Base-by-base conservation (phyloP, 2,888 invertebrate genomes). In the Pheosia tremula region DNA sequence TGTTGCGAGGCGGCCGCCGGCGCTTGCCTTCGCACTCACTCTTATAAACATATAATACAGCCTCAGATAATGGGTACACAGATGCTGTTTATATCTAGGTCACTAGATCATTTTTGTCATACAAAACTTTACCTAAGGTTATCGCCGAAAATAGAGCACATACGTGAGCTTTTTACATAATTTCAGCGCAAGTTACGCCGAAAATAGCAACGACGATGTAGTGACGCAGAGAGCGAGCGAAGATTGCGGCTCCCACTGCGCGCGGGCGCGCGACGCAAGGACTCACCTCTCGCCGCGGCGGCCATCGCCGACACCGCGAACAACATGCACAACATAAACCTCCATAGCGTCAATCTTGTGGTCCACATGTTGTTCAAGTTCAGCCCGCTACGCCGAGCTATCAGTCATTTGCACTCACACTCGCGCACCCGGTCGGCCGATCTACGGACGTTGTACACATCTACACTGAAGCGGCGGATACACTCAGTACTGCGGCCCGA, bases 151-250 rank as follows among this genome's bases (percentile, higher is more conserved):
- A 93, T 93, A 93, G 91, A 85, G 81, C 87, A 86, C 88, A 89
- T 90, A 90, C 89, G 88, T 86, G 89, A 88, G 91, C 90, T 93
- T 94, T 94, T 94, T 94, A 94, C 94, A 94, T 94, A 94, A 94
- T 94, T 94, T 94, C 91, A 92, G 90, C 93, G 91, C 93, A 92
- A 91, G 93, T 90, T 89, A 85, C 86, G 84, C 89, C 88, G 87
- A 91, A 93, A 94, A 94, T 94, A 94, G 93, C 87, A 75, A 74
- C 86, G 56, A 24, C 54, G 82, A 79, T 80, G 83, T 84, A 81
- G 86, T 91, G 91, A 91, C 91, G 91, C 89, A 89, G 87, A 84
- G 81, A 76, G 81, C 81, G 83, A 80, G 77, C 79, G 81, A 82
- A 81, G 82, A 75, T 77, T 68, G 73, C 68, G 72, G 78, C 78